phyloP scores from a whole-genome alignment of 2,888 invertebrate species.

The Ypsolopha scabrella region DNA sequence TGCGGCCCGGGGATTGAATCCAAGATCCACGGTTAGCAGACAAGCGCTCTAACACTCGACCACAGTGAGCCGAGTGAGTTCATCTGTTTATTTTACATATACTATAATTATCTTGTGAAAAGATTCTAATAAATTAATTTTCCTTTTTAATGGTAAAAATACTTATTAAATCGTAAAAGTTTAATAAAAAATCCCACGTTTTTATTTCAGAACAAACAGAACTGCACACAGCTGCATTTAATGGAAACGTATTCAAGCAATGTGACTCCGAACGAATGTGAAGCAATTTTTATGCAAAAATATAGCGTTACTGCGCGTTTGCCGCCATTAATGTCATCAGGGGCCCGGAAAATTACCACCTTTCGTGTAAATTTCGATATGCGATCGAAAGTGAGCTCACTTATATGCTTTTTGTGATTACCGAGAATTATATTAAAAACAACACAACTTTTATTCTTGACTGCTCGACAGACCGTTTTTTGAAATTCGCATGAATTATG shows the following conservation, averaged over 20 bases:
- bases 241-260: too few relatives aligned
- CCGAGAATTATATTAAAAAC: slow-evolving; percentile 31
- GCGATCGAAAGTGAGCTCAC: slow-evolving; percentile 45
- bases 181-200: too few relatives aligned
- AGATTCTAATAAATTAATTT: too few relatives aligned
- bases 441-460: slow-evolving; percentile 30
- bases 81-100: too few relatives aligned
- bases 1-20: too few relatives aligned
- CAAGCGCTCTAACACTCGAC: too few relatives aligned
- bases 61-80: too few relatives aligned
- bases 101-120: too few relatives aligned
- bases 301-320: slow-evolving; percentile 35
- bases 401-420: slow-evolving; percentile 22
- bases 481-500: slow-evolving; percentile 47
- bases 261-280: slow-evolving; percentile 24
- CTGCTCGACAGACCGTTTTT: slow-evolving; percentile 15
- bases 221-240: slow-evolving; percentile 10
- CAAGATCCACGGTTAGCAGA: too few relatives aligned
- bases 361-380: slow-evolving; percentile 59
- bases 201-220: slow-evolving; percentile 12
- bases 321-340: slow-evolving; percentile 57
- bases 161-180: too few relatives aligned
- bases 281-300: slow-evolving; percentile 46
- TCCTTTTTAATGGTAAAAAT: slow-evolving; percentile 2
- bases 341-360: slow-evolving; percentile 57